Base-by-base conservation (phyloP, 2,888 invertebrate species). In the Clanis bilineata region DNA sequence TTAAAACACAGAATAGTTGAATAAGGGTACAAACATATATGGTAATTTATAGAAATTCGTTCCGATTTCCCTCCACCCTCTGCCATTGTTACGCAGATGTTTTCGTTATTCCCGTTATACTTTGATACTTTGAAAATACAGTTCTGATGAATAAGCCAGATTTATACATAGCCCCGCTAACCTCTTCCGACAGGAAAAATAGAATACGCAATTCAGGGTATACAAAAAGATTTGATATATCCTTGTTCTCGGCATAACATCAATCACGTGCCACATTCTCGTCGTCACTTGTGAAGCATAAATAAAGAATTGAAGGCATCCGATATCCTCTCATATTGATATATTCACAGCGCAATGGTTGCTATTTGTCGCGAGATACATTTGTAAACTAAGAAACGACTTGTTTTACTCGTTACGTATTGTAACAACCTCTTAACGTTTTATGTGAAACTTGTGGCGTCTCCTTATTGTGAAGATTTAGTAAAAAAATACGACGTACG, bases 231-330 rank as follows among this genome's bases (percentile, higher is more conserved):
- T 83, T 84, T 81, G 80, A 83, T 78, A 74, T 81, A 81, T 80
- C 73, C 78, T 78, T 82, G 79, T 83, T 82, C 74, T 77, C 73
- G 68, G 63, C 72, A 74, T 76, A 74, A 81, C 86, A 87, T 87
- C 86, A 87, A 87, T 87, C 87, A 87, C 79, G 73, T 68, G 69
- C 72, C 74, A 78, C 76, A 80, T 84, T 82, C 76, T 77, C 76
- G 75, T 73, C 79, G 80, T 81, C 82, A 80, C 82, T 85, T 78
- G 74, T 74, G 78, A 79, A 72, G 77, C 80, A 82, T 85, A 83
- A 85, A 86, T 85, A 86, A 83, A 80, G 80, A 77, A 82, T 82
- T 78, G 83, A 82, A 77, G 72, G 79, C 74, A 81, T 82, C 82
- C 85, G 81, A 80, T 82, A 74, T 78, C 73, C 68, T 63, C 66